Evolutionary conservation across 2,113 vertebrate genomes (phyloP), one percentile per base, ranked within the genome.

Genomic region (Rafetus swinhoei): DNA sequence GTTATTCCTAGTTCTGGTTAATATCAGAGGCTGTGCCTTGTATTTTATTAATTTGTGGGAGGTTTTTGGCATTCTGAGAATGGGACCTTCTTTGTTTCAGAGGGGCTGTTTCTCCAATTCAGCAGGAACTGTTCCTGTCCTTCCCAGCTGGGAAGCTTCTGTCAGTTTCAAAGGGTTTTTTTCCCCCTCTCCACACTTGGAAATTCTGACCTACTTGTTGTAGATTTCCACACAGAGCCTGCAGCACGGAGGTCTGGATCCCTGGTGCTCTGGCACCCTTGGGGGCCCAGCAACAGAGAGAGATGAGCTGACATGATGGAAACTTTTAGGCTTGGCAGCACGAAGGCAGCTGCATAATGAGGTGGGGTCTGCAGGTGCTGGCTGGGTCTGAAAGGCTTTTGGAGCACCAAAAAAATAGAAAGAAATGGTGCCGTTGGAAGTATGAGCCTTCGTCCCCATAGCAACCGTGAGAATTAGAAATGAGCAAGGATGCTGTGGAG

Each of bases 401-500:
- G 74, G 60, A 0, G 2, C 4, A 35, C 72, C 87, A 55, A 32
- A 12, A 57, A 94, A 55, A 9, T 10, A 53, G 14, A 79, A 9
- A 24, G n/a, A 96, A 72, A 19, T 18, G 52, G 69, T 89, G 79
- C 18, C 1, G 85, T 52, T 83, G 79, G 93, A 84, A 86, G 91
- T 56, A 62, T 0, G 1, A 53, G 90, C 72, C 79, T 95, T 0
- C 0, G 90, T 97, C 90, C 35, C 95, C 92, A 82, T 95, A 86
- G 97, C 54, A 95, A 97, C 29, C 0, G 3, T 57, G 56, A 81
- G 80, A 35, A 1, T 1, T 88, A 91, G 89, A 86, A 54, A 94
- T 86, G 77, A 3, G 19, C 90, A 83, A 60, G 90, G 86, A 92
- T 87, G 85, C 86, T 88, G 79, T 25, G 84, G 81, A 84, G 89